Percentiles rank a stretch among this genome's conserved stretches.
These are phyloP conservation scores for Mamestra brassicae DNA, from an alignment of 2,888 invertebrate species.

Conservation along the genomic window DNA sequence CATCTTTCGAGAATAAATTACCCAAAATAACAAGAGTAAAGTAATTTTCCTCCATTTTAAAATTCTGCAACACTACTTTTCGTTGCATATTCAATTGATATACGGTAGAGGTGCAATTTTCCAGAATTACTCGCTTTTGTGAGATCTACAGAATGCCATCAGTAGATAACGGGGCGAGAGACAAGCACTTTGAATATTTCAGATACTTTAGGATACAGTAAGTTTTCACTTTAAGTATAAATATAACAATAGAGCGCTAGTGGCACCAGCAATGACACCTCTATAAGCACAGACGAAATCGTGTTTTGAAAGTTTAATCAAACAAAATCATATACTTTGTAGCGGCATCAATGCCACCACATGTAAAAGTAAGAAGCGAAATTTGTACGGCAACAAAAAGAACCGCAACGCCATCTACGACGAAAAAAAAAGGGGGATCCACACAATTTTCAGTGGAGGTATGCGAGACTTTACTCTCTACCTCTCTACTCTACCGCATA, in stretches of 20 bases:
- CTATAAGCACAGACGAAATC: neutral
- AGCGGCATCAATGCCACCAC: no score
- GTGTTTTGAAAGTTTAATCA: neutral
- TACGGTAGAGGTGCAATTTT: conserved; percentile 64
- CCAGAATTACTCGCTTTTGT: conserved; percentile 67
- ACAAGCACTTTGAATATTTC: conserved; percentile 60
- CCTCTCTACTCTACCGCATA: no score
- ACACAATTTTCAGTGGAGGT: no score
- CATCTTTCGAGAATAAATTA: conserved; percentile 29
- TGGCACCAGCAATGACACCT: neutral
- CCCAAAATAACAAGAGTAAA: conserved; percentile 32
- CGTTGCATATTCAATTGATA: conserved; percentile 47
- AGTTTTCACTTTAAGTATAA: conserved; percentile 22
- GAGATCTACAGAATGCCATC: conserved; percentile 57
- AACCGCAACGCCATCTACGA: no score
- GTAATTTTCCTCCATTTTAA: conserved; percentile 48
- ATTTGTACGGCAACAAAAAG: no score
- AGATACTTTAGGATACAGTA: conserved; percentile 50
- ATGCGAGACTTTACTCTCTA: no score
- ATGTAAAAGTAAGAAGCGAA: no score
- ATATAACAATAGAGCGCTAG: conserved; percentile 26
- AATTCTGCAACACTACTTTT: conserved; percentile 51
- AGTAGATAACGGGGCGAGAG: conserved; percentile 36
- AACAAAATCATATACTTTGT: no score
- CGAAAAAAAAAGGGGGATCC: no score